Evolutionary conservation across 2,797 vertebrate genomes (phyloP).

Genomic region (Kryptolebias ocellatus): DNA sequence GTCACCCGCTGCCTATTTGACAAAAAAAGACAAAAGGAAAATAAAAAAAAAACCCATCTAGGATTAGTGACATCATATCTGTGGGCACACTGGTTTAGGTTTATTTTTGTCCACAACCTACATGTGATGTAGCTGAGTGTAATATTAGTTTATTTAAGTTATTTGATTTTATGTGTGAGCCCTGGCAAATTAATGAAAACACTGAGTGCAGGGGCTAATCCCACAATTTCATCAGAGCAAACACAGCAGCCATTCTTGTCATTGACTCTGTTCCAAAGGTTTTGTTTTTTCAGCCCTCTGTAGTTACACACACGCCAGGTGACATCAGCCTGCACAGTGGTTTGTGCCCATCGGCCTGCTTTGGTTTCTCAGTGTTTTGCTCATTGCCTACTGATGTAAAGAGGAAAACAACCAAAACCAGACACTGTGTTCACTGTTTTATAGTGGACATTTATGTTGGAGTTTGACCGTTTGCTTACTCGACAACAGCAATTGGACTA

Average conservation of each 20-base stretch:
- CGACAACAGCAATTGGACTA: too few relatives aligned
- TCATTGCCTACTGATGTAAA: slow-evolving; percentile 22
- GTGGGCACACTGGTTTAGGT: slow-evolving; percentile 1
- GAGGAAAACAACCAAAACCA: slow-evolving; percentile 8
- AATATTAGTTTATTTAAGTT: neutral
- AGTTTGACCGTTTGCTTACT: too few relatives aligned
- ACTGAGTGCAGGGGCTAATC: neutral
- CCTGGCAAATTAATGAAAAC: slow-evolving; percentile 1
- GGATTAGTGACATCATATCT: slow-evolving; percentile 30
- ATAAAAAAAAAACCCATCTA: too few relatives aligned
- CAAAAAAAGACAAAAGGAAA: slow-evolving; percentile 33
- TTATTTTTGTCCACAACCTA: slow-evolving; percentile 31
- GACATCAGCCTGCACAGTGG: slow-evolving; percentile 31
- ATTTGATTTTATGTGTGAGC: neutral
- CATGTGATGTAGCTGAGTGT: slow-evolving; percentile 8
- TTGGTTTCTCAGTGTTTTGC: slow-evolving; percentile 5
- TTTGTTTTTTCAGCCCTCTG: slow-evolving; percentile 8
- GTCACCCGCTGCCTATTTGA: slow-evolving; percentile 51
- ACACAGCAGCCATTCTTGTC: slow-evolving; percentile 2
- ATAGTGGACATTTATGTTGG: too few relatives aligned
- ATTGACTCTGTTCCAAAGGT: slow-evolving; percentile 12
- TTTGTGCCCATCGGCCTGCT: slow-evolving; percentile 36
- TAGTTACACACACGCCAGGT: slow-evolving; percentile 7
- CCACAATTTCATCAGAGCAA: slow-evolving; percentile 29
- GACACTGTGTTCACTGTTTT: neutral